These are phyloP conservation scores for Osmoderma eremita DNA, from an alignment of 2,888 invertebrate genomes.

Conservation along the genomic window DNA sequence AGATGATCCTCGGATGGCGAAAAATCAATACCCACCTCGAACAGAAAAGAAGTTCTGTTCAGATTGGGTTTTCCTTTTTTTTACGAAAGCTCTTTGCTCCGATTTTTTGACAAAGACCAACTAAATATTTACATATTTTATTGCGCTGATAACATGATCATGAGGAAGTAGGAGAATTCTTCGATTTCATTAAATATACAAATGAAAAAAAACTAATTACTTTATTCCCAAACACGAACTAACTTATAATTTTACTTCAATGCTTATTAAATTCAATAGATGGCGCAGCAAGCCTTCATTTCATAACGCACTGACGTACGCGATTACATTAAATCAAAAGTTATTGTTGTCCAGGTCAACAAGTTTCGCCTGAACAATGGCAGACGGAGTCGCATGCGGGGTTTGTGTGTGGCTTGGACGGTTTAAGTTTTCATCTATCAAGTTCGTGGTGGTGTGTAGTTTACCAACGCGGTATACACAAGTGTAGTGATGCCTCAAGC, in stretches of 20 bases:
- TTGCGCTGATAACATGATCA: no score
- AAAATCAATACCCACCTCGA: conserved; percentile 18
- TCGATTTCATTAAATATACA: no score
- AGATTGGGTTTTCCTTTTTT: no score
- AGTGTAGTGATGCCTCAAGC: conserved; percentile 3
- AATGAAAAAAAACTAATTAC: no score
- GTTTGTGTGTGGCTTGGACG: conserved; percentile 6
- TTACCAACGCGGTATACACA: background rate
- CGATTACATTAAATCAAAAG: conserved; percentile 18
- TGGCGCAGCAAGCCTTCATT: background rate
- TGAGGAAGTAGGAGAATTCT: no score
- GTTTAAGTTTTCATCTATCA: conserved; percentile 3
- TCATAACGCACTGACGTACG: background rate
- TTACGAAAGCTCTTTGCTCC: no score
- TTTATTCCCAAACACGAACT: no score
- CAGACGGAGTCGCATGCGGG: conserved; percentile 1
- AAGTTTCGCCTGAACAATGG: conserved; percentile 25
- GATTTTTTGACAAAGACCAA: no score
- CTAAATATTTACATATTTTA: no score
- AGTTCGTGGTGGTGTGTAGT: background rate
- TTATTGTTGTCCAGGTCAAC: conserved; percentile 24
- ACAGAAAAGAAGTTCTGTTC: conserved; percentile 1
- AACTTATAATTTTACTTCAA: no score
- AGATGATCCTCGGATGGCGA: conserved; percentile 6
- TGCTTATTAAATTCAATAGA: no score